Base-by-base conservation (phyloP, 2,797 vertebrate genomes). In the Gambelia wislizenii region DNA sequence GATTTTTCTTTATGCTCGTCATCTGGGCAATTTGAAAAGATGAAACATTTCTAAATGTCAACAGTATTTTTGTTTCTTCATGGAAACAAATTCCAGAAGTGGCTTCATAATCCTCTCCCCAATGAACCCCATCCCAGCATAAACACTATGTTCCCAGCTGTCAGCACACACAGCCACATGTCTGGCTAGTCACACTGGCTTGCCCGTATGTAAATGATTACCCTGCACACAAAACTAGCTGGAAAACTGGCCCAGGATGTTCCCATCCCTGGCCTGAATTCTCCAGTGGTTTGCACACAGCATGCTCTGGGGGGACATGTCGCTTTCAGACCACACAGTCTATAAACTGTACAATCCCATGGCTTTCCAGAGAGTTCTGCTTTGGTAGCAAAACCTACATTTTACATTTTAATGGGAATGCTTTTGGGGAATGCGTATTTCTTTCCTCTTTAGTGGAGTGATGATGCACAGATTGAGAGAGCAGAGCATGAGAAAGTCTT, bases 41-140 rank as follows among this genome's bases (percentile, higher is more conserved):
- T 39, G 80, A 59, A 64, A 83, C 22, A 64, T 76, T 83, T 88
- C 54, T 52, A 75, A 88, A 83, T 83, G 70, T 83, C 80, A 83
- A 59, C 56, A 30, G 33, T 59, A 74, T 36, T 81, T 82, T 39
- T 47, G 16, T 49, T 20, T 52, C 74, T 44, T 74, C 86, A 83
- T 9, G 74, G 56, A 83, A 88, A 77, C 72, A 75, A 88, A 83
- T 30, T 47, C 56, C 79, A 83, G 72, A 54, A 67, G 30, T 52
- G 72, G 87, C 44, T 74, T 83, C 59, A 64, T 77, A 83, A 67
- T 77, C 47, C 54, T 42, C 69, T 27, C 36, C 72, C 49, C 83
- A 49, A 9, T 39, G 27, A 82, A 14, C 42, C 54, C 30, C 54
- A 61, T 56, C 79, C 39, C 54, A 88, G 70, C 39, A 75, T 54